Conservation (phyloP, 2,888 invertebrate genomes). For the Pristionchus japonicus region DNA sequence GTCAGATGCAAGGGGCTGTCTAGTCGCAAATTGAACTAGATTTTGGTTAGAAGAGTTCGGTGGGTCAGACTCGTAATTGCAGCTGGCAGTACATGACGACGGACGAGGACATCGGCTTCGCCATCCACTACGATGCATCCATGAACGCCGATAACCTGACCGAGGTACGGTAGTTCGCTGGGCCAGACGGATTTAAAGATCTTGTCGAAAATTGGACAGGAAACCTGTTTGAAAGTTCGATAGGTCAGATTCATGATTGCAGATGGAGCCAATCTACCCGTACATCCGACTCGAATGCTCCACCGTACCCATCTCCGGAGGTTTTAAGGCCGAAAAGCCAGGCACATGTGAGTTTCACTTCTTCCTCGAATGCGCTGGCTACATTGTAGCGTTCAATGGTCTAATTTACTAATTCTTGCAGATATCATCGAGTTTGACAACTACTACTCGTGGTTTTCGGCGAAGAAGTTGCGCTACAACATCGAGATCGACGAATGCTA, state of each 20-base stretch:
- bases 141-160: constrained; percentile 65
- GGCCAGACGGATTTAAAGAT: background rate
- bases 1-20: background rate
- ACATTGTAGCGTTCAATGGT: background rate
- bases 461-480: constrained; percentile 74
- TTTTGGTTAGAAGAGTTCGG: background rate
- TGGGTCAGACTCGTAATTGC: background rate
- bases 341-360: constrained; percentile 70
- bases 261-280: constrained; percentile 73
- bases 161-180: constrained; percentile 51
- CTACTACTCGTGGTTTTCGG: constrained; percentile 74
- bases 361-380: too few species aligned
- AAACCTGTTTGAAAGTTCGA: background rate
- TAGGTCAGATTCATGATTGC: background rate
- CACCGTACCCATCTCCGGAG: constrained; percentile 71
- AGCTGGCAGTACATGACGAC: constrained; percentile 75
- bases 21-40: background rate
- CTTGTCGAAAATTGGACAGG: background rate
- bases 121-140: constrained; percentile 69
- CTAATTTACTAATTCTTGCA: constrained; percentile 50
- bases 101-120: constrained; percentile 75
- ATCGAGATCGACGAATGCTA: constrained; percentile 69
- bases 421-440: constrained; percentile 75
- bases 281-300: constrained; percentile 74
- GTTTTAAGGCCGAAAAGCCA: constrained; percentile 63